Conservation (phyloP, 2,888 invertebrate genomes). For the Tortricodes alternella region DNA sequence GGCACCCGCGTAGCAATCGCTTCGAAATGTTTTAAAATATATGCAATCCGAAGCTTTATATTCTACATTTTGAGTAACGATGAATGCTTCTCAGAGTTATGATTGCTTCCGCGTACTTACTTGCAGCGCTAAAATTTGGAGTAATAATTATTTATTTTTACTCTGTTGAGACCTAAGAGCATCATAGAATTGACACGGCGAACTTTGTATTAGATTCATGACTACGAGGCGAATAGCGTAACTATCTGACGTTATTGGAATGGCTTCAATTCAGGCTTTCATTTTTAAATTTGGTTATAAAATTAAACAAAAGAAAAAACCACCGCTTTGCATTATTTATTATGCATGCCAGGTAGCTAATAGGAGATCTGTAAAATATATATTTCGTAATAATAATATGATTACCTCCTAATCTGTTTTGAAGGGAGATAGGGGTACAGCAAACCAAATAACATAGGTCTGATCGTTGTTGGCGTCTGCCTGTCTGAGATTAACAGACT, state of each 20-base stretch:
- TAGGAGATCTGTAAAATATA: slow-evolving; percentile 70
- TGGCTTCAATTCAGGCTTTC: slow-evolving; percentile 78
- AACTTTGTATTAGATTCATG: slow-evolving; percentile 40
- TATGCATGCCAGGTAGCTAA: slow-evolving; percentile 78
- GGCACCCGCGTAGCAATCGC: slow-evolving; percentile 80
- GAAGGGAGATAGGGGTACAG: background rate
- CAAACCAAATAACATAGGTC: background rate
- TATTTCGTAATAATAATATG: slow-evolving; percentile 35
- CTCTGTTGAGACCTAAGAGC: slow-evolving; percentile 62
- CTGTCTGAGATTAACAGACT: slow-evolving; percentile 44
- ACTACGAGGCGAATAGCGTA: slow-evolving; percentile 30
- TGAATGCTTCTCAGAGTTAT: slow-evolving; percentile 68
- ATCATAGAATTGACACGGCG: slow-evolving; percentile 68
- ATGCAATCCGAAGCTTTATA: slow-evolving; percentile 75
- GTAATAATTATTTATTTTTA: slow-evolving; percentile 49
- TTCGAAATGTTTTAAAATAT: slow-evolving; percentile 67
- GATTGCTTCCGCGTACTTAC: slow-evolving; percentile 73
- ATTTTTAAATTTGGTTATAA: slow-evolving; percentile 65
- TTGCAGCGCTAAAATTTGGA: slow-evolving; percentile 67
- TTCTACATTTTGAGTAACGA: slow-evolving; percentile 55
- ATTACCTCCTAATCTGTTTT: background rate
- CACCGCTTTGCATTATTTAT: slow-evolving; percentile 81
- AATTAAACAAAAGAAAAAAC: slow-evolving; percentile 56
- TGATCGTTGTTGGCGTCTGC: slow-evolving; percentile 36
- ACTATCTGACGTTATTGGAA: slow-evolving; percentile 69